These are phyloP conservation scores for Sylvia borin DNA, from an alignment of 2,797 vertebrate genomes.

Conservation along the genomic window DNA sequence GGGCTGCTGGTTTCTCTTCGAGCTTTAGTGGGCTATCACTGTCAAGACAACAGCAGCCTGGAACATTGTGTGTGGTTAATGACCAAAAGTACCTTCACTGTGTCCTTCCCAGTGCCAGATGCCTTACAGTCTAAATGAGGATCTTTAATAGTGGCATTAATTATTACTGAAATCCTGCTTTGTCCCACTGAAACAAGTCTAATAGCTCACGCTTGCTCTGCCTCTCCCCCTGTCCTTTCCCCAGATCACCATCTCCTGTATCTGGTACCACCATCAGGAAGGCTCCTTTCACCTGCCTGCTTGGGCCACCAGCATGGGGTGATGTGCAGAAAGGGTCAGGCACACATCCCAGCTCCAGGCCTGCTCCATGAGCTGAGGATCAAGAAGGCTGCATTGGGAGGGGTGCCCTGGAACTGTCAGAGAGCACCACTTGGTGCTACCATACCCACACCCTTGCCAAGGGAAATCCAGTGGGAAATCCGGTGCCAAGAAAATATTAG, in stretches of 20 bases:
- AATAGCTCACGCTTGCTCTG: neutral
- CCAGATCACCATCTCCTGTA: neutral
- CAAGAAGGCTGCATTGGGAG: neutral
- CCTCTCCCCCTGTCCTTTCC: neutral
- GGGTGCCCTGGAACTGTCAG: neutral
- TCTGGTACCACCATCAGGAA: neutral
- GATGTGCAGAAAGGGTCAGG: neutral
- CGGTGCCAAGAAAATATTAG: neutral
- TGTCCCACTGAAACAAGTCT: neutral
- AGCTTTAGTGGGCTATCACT: neutral
- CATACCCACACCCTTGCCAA: neutral
- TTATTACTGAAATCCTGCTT: neutral
- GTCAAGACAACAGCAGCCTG: neutral
- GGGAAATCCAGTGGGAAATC: neutral
- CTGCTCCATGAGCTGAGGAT: neutral
- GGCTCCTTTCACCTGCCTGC: fast-evolving
- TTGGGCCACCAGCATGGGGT: neutral
- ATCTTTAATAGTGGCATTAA: constrained; percentile 8
- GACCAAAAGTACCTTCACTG: neutral
- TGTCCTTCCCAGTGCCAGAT: neutral
- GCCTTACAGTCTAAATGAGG: neutral
- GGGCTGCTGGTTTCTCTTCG: neutral
- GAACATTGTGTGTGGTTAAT: neutral
- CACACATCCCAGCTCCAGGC: neutral
- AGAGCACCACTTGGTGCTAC: neutral